Percentiles rank a stretch among this genome's conserved stretches.
phyloP scores from a whole-genome alignment of 1,140 invertebrate species.

The Drosophila busckii region DNA sequence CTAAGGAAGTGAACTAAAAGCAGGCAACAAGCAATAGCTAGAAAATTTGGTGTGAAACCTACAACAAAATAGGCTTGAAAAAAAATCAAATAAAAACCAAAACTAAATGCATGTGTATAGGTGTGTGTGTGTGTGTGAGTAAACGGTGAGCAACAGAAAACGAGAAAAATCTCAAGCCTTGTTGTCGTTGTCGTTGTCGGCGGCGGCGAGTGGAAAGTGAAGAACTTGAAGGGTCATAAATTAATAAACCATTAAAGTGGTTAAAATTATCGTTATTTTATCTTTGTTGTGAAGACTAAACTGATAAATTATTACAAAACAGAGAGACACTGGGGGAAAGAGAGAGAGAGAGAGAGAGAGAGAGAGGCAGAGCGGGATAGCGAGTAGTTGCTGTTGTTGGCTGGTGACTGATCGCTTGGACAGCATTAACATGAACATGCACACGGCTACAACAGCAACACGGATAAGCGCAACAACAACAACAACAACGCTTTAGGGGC shows the following conservation, averaged over 20 bases:
- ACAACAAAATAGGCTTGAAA: conserved; percentile 26
- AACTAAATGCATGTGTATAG: conserved; percentile 7
- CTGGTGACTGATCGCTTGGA: conserved; percentile 71
- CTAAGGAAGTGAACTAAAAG: conserved; percentile 17
- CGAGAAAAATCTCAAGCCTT: conserved; percentile 54
- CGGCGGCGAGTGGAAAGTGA: conserved; percentile 71
- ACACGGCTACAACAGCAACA: conserved; percentile 29
- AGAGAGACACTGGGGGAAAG: conserved; percentile 31
- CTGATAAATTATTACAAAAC: conserved; percentile 79
- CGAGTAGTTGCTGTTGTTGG: conserved; percentile 26
- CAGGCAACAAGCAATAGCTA: conserved; percentile 55
- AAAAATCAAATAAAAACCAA: not conserved
- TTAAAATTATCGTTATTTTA: conserved; percentile 79
- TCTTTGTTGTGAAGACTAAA: conserved; percentile 78
- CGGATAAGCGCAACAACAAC: conserved; percentile 4
- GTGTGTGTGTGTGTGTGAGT: not conserved
- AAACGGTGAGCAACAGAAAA: conserved; percentile 9
- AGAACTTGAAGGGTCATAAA: conserved; percentile 79
- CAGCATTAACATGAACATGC: conserved; percentile 75
- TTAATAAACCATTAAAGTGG: conserved; percentile 79
- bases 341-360: not conserved
- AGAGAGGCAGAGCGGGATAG: not conserved
- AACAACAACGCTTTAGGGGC: conserved; percentile 57
- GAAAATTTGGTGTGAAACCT: conserved; percentile 71
- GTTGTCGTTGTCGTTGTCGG: conserved; percentile 8